Evolutionary conservation across 2,888 invertebrate species (phyloP), one percentile per base, ranked within the genome.

Genomic region (Ophion slaviceki): DNA sequence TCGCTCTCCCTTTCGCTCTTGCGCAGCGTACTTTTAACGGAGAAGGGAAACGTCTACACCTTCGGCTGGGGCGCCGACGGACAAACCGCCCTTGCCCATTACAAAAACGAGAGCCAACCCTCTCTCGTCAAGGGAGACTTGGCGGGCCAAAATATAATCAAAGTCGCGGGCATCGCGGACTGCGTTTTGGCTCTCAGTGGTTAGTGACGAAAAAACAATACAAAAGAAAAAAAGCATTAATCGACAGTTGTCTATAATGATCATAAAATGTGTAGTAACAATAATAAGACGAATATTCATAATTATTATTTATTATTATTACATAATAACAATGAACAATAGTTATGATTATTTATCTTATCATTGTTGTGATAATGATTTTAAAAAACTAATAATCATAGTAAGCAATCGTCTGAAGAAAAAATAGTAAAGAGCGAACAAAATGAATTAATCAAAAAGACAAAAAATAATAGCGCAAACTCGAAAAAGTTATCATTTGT

Each of bases 1-100:
- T 53, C 11, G 5, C 14, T 53, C 53, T 53, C 17, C 11, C 11
- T 4, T 53, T 53, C 17, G 11, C 17, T 14, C 53, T 14, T 85
- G 89, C 95, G 87, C 94, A 97, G 97, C 92, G 92, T 98, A 89
- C 96, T 98, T 89, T 91, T 99, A 87, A 97, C 97, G 86, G 96
- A 96, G 90, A 94, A 95, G 32, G 99, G 99, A 0, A 95, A 96
- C 89, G 97, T 99, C 4, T 98, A 96, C 92, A 95, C 97, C 0
- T 99, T 98, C 94, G 99, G 99, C 0, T 98, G 98, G 97, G 98
- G 99, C 47, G 97, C 98, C 0, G 99, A 99, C 94, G 99, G 99
- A 0, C 99, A 99, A 94, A 98, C 98, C 0, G 99, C 98, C 0
- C 94, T 97, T 11, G 97, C 97, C 0, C 95, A 95, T 89, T 97